phyloP scores from a whole-genome alignment of 1,140 invertebrate species.

The Drosophila azteca region DNA sequence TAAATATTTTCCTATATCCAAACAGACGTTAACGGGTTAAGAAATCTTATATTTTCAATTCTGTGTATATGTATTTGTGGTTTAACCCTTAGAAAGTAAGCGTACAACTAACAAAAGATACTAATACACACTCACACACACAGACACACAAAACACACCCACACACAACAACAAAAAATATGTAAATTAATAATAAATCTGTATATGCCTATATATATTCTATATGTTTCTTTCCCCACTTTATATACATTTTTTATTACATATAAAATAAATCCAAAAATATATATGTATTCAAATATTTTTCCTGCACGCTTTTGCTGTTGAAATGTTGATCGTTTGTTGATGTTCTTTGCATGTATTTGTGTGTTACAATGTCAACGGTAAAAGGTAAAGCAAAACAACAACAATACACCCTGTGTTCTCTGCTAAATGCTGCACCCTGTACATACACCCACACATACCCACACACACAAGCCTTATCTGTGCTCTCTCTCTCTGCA shows the following conservation, averaged over 20 bases:
- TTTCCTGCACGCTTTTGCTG: constrained; percentile 72
- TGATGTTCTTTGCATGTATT: constrained; percentile 45
- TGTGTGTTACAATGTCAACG: constrained; percentile 38
- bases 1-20: not conserved
- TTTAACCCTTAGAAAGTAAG: constrained; percentile 57
- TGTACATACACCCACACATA: constrained; percentile 25
- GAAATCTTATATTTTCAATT: constrained; percentile 17
- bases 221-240: constrained; percentile 31
- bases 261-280: constrained; percentile 34
- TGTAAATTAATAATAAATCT: constrained; percentile 61
- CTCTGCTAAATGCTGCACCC: constrained; percentile 37
- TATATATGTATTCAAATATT: constrained; percentile 24
- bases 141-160: constrained; percentile 31
- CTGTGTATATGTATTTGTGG: constrained; percentile 27
- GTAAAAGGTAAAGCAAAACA: constrained; percentile 24
- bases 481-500: constrained; percentile 4
- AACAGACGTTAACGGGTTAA: constrained; percentile 21
- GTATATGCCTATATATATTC: constrained; percentile 40
- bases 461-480: constrained; percentile 18
- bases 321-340: constrained; percentile 44
- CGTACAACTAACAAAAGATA: constrained; percentile 55
- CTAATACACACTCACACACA: constrained; percentile 40
- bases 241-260: constrained; percentile 15
- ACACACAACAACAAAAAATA: constrained; percentile 30
- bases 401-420: constrained; percentile 14